phyloP scores from a whole-genome alignment of 2,113 vertebrate genomes.

The Lethenteron reissneri region DNA sequence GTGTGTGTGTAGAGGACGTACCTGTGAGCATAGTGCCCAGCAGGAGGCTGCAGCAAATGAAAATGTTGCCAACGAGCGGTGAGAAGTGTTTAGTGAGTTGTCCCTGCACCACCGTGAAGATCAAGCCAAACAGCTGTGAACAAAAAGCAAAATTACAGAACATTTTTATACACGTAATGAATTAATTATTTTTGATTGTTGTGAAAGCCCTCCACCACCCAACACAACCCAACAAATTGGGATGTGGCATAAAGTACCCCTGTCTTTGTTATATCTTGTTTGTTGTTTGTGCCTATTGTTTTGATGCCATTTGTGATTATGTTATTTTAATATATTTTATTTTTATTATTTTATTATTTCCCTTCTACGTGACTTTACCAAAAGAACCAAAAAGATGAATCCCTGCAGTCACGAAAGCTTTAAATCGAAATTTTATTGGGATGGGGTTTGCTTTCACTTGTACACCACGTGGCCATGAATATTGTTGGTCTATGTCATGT shows the following conservation, averaged over 20 bases:
- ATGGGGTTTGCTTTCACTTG: no score
- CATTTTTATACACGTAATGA: background rate
- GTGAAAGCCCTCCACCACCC: no score
- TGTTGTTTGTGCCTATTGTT: background rate
- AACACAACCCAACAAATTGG: background rate
- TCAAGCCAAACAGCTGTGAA: conserved; percentile 66
- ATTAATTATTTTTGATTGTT: background rate
- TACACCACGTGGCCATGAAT: no score
- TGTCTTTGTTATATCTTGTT: background rate
- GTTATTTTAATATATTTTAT: background rate
- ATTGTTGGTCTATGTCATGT: no score
- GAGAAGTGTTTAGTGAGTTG: conserved; percentile 47
- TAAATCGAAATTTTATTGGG: no score
- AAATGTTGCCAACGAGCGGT: conserved; percentile 46
- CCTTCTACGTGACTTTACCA: no score
- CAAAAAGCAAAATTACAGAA: background rate
- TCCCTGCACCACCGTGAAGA: conserved; percentile 65
- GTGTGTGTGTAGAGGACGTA: conserved; percentile 16
- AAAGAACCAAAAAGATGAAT: no score
- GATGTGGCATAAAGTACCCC: background rate
- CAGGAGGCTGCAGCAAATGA: conserved; percentile 50
- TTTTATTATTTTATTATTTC: background rate
- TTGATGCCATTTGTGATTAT: background rate
- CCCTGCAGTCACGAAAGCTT: no score
- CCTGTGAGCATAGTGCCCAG: conserved; percentile 53